phyloP scores from a whole-genome alignment of 2,113 vertebrate genomes.

The Rhinolophus sinicus region DNA sequence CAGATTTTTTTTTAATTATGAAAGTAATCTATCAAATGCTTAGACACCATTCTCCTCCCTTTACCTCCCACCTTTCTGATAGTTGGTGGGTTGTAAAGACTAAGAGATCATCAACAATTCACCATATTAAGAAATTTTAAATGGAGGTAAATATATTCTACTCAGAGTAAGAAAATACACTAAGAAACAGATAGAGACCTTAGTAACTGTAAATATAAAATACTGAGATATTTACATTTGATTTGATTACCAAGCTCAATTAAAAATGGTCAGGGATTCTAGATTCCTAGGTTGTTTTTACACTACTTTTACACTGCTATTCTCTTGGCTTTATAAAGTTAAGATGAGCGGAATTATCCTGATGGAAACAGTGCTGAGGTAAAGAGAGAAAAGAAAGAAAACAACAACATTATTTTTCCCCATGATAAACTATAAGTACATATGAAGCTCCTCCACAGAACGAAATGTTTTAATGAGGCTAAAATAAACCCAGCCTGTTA shows the following conservation, averaged over 20 bases:
- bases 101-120: not conserved
- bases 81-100: not conserved
- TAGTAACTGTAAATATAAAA: not conserved
- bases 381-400: not conserved
- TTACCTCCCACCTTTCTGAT: not conserved
- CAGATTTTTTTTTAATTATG: constrained; percentile 69
- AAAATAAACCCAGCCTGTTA: constrained; percentile 14
- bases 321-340: not conserved
- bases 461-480: not conserved
- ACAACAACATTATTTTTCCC: not conserved
- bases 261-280: not conserved
- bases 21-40: constrained; percentile 75
- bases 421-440: not conserved
- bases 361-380: not conserved
- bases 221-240: not conserved
- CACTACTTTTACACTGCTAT: not conserved
- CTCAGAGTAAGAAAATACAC: not conserved
- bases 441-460: not conserved
- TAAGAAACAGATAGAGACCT: not conserved
- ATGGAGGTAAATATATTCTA: not conserved
- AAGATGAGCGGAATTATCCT: not conserved
- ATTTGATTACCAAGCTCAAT: not conserved
- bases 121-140: not conserved
- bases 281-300: not conserved
- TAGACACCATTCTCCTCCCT: not conserved